Evolutionary conservation across 2,888 invertebrate genomes (phyloP).

Genomic region (Heliothis peltigera): DNA sequence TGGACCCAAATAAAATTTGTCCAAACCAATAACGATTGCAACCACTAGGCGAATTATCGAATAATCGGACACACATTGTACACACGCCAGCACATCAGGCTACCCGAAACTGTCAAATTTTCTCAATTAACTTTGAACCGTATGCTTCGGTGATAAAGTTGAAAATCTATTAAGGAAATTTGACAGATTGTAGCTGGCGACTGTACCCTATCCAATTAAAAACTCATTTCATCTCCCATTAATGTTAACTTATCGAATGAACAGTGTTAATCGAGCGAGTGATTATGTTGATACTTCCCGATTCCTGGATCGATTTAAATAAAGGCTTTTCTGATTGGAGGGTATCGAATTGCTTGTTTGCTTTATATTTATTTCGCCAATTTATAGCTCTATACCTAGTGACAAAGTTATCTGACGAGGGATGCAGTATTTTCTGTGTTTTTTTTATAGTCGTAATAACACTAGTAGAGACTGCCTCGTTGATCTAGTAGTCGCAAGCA

Average conservation of each 20-base stretch:
- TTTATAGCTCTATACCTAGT: too few relatives aligned
- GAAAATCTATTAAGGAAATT: too few relatives aligned
- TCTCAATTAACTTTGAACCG: too few relatives aligned
- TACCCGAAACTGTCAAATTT: too few relatives aligned
- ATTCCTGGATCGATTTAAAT: conserved; percentile 18
- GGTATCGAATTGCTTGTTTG: not conserved
- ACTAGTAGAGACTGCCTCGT: too few relatives aligned
- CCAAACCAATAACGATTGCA: conserved; percentile 32
- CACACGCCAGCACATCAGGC: too few relatives aligned
- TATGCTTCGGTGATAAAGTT: too few relatives aligned
- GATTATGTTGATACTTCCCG: conserved; percentile 41
- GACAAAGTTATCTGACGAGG: too few relatives aligned
- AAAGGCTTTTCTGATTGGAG: not conserved
- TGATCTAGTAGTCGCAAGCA: too few relatives aligned
- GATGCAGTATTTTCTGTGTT: too few relatives aligned
- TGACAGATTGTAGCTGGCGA: too few relatives aligned
- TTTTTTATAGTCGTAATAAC: too few relatives aligned
- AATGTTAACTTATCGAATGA: conserved; percentile 50
- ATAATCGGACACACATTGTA: conserved; percentile 17
- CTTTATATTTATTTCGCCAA: not conserved
- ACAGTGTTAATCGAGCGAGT: conserved; percentile 29
- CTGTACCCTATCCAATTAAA: conserved; percentile 47
- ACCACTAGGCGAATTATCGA: conserved; percentile 40
- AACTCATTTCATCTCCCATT: conserved; percentile 38
- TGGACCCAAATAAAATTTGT: conserved; percentile 14